Conservation (phyloP, 2,113 vertebrate genomes). For the Rhinopomastus cyanomelas region DNA sequence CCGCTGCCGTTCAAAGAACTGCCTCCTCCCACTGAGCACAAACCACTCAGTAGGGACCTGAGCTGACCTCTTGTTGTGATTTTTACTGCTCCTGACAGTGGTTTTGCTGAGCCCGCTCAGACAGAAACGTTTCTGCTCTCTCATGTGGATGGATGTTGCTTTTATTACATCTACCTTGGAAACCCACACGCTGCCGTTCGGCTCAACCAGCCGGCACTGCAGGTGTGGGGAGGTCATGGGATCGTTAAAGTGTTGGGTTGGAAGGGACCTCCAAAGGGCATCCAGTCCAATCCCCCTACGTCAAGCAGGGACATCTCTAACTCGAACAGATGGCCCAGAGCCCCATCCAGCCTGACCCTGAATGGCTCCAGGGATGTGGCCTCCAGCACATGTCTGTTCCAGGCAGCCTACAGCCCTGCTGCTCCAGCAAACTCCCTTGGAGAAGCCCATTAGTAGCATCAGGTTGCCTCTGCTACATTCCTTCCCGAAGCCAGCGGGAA, state of each 20-base stretch:
- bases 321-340: too few relatives aligned
- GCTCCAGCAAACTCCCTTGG: background rate
- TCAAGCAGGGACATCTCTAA: too few relatives aligned
- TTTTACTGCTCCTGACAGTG: constrained; percentile 52
- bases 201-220: background rate
- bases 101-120: background rate
- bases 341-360: too few relatives aligned
- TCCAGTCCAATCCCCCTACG: too few relatives aligned
- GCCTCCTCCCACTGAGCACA: fast-evolving
- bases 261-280: too few relatives aligned
- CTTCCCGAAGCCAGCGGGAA: background rate
- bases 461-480: background rate
- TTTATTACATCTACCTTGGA: background rate
- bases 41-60: background rate
- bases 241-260: too few relatives aligned
- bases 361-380: too few relatives aligned
- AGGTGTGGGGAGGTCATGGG: background rate
- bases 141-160: background rate
- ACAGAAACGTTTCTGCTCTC: constrained; percentile 21
- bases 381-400: too few relatives aligned
- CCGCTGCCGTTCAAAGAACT: background rate
- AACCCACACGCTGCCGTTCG: background rate
- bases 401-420: background rate
- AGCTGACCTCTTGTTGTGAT: constrained; percentile 13
- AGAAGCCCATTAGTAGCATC: background rate